These are phyloP conservation scores for Cyclophora albipunctata DNA, from an alignment of 2,888 invertebrate species.

Conservation along the genomic window DNA sequence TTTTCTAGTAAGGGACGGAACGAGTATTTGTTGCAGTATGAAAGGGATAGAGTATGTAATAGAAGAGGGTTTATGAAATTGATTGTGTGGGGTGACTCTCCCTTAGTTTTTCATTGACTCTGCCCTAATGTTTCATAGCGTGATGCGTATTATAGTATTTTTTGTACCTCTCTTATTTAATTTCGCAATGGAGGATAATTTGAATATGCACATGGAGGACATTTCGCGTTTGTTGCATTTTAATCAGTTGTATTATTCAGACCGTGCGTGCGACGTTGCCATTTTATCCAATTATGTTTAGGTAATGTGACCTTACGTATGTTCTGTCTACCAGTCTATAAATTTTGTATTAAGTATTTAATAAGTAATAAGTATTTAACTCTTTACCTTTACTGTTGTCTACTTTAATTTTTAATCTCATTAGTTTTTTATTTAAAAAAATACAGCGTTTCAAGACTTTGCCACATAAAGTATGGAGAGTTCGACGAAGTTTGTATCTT, in stretches of 20 bases:
- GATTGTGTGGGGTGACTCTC: conserved; percentile 66
- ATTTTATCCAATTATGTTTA: too few relatives aligned
- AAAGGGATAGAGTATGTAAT: conserved; percentile 39
- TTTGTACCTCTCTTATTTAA: conserved; percentile 70
- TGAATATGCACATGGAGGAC: conserved; percentile 65
- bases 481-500: too few relatives aligned
- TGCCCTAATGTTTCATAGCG: conserved; percentile 46
- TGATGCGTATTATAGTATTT: conserved; percentile 53
- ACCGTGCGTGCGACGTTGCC: too few relatives aligned
- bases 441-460: too few relatives aligned
- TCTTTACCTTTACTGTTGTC: too few relatives aligned
- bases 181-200: conserved; percentile 70
- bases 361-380: too few relatives aligned
- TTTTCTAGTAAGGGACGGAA: conserved; percentile 37
- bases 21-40: conserved; percentile 17
- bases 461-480: too few relatives aligned
- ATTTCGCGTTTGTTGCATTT: conserved; percentile 36
- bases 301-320: too few relatives aligned
- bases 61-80: conserved; percentile 58
- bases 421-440: too few relatives aligned
- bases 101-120: conserved; percentile 52
- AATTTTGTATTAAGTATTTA: too few relatives aligned
- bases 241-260: conserved; percentile 2
- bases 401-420: too few relatives aligned
- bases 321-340: too few relatives aligned